phyloP scores from a whole-genome alignment of 2,113 vertebrate genomes.

The Rhombomys opimus region DNA sequence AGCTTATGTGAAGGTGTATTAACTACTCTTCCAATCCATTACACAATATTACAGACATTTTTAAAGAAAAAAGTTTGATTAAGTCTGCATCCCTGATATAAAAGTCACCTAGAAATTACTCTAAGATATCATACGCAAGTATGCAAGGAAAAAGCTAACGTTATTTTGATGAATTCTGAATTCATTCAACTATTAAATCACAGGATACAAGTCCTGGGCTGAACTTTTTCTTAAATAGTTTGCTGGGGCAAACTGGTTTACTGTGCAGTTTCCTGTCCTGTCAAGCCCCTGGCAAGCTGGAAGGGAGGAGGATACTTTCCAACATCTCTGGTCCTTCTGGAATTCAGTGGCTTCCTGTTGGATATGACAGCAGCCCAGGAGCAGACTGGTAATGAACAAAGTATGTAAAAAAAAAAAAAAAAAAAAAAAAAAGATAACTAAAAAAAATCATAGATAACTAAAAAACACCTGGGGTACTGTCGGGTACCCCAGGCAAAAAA shows the following conservation, averaged over 20 bases:
- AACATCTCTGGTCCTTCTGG: neutral
- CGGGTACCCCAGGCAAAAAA: neutral
- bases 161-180: conserved; percentile 72
- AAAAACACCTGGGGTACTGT: neutral
- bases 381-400: conserved; percentile 11
- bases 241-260: conserved; percentile 59
- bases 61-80: conserved; percentile 53
- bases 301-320: neutral
- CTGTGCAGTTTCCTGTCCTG: conserved; percentile 55
- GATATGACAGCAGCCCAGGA: neutral
- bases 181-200: conserved; percentile 67
- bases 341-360: neutral
- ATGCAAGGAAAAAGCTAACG: conserved; percentile 44
- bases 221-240: conserved; percentile 69
- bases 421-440: neutral
- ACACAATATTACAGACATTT: conserved; percentile 27
- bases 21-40: neutral
- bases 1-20: neutral
- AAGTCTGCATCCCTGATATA: conserved; percentile 35
- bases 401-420: neutral
- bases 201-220: conserved; percentile 69
- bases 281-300: conserved; percentile 42
- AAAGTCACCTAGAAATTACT: conserved; percentile 66
- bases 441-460: neutral
- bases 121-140: conserved; percentile 38